Conservation (phyloP, 2,113 vertebrate genomes). For the Crotalus viridis region DNA sequence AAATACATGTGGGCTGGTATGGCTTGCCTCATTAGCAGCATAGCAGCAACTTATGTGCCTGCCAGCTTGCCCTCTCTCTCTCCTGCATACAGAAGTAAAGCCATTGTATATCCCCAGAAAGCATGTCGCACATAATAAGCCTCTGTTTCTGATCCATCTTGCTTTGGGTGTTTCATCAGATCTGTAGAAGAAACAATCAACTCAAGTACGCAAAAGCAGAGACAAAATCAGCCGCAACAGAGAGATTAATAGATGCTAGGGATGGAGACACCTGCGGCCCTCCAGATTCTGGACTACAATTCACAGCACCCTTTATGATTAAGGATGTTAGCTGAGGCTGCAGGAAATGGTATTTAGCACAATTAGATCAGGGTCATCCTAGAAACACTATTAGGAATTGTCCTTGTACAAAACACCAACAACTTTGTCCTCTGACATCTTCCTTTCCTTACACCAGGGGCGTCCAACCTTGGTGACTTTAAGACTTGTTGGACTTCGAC, state of each 20-base stretch:
- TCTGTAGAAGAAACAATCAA: background rate
- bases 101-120: background rate
- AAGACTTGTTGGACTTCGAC: background rate
- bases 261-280: background rate
- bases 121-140: background rate
- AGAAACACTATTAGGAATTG: slow-evolving; percentile 44
- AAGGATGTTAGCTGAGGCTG: background rate
- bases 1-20: slow-evolving; percentile 17
- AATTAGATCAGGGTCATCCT: slow-evolving; percentile 27
- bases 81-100: background rate
- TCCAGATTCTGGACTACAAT: background rate
- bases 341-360: slow-evolving; percentile 3
- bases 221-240: background rate
- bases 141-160: background rate
- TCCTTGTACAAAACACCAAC: slow-evolving; percentile 29
- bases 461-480: background rate
- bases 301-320: background rate
- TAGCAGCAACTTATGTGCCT: background rate
- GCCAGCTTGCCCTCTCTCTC: slow-evolving; percentile 3
- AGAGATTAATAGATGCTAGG: background rate
- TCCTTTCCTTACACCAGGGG: background rate
- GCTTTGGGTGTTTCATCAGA: background rate
- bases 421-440: slow-evolving; percentile 6
- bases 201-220: background rate
- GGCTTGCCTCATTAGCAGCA: slow-evolving; percentile 12